Base-by-base conservation (phyloP, 1,140 invertebrate species). In the Cotesia chilonis region DNA sequence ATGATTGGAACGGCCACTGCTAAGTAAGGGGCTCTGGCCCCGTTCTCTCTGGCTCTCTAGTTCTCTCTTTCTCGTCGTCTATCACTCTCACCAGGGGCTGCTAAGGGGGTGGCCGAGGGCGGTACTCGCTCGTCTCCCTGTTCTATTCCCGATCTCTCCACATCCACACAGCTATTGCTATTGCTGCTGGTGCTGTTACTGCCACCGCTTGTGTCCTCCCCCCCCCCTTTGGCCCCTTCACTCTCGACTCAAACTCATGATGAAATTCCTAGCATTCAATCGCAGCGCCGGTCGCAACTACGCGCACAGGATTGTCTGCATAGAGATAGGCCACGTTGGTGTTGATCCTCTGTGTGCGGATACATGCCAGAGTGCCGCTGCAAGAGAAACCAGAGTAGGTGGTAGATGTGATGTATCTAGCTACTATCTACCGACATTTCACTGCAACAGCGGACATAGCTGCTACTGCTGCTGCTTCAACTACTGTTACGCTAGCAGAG, bases 181-280 rank as follows among this genome's bases (percentile, higher is more conserved):
- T 10, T 47, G 41, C 41, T 47, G 41, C 41, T 47, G 41, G 6
- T 47, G 41, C 41, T 47, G 41, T 47, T 47, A 6, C 41, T 47
- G 41, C 41, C 41, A 47, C 41, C 41, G 41, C 41, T 47, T 47
- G 41, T 47, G 41, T 59, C 14, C 67, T 55, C 68, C 61, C 68
- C 70, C 80, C 82, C 82, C 79, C 75, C 72, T 67, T 70, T 74
- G 76, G 74, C 76, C 79, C 73, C 82, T 28, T 28, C 28, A 28
- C 28, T 28, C 54, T 66, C 71, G 82, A 81, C 81, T 82, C 80
- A 79, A 67, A 83, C 84, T 86, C 83, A 84, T 87, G 84, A 87
- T 86, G 85, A 87, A 87, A 87, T 87, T 87, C 85, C 84, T 86
- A 83, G 83, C 84, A 86, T 87, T 87, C 85, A 85, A 86, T 86